These are phyloP conservation scores for Hippasteria phrygiana DNA, from an alignment of 53 echinoderm and acorn worm species.

Conservation along the genomic window DNA sequence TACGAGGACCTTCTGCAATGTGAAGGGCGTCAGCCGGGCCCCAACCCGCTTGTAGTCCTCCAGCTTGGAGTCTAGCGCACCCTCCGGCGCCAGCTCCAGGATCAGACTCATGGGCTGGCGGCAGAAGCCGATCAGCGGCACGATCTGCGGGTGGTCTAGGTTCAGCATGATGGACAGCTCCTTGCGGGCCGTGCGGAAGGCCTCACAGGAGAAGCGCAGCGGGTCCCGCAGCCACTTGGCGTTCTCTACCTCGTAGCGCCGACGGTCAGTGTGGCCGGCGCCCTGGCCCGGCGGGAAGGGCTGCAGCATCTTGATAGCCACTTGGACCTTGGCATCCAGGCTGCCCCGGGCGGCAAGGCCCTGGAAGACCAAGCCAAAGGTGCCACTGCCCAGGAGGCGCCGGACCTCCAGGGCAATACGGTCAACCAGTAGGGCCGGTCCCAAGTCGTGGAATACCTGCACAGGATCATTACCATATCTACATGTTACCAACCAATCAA, in stretches of 20 bases:
- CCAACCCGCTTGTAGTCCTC: constrained; percentile 93
- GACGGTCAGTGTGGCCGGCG: constrained; percentile 81
- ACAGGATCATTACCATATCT: neutral
- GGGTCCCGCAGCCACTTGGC: constrained; percentile 92
- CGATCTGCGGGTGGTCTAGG: constrained; percentile 89
- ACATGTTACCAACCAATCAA: neutral
- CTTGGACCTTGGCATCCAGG: constrained; percentile 51
- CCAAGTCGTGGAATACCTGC: constrained; percentile 93
- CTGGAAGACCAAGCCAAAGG: constrained; percentile 96
- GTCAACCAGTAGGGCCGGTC: constrained; percentile 73
- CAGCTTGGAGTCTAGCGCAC: constrained; percentile 83
- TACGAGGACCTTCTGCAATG: constrained; percentile 77
- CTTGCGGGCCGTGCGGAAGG: constrained; percentile 91
- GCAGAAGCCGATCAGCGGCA: constrained; percentile 89
- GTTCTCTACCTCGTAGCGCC: constrained; percentile 90
- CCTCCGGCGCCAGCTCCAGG: constrained; percentile 91
- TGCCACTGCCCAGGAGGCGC: constrained; percentile 92
- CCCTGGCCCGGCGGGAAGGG: constrained; percentile 94
- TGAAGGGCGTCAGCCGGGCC: constrained; percentile 79
- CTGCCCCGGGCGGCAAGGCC: constrained; percentile 55
- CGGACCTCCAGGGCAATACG: constrained; percentile 75
- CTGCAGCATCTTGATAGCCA: constrained; percentile 94
- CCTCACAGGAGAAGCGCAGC: constrained; percentile 86
- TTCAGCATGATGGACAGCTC: constrained; percentile 90
- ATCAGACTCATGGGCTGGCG: constrained; percentile 93